A percentile compares a stretch with the other conserved stretches of the same genome.
phyloP scores from a whole-genome alignment of 2,888 invertebrate genomes.

The Zele albiditarsus region DNA sequence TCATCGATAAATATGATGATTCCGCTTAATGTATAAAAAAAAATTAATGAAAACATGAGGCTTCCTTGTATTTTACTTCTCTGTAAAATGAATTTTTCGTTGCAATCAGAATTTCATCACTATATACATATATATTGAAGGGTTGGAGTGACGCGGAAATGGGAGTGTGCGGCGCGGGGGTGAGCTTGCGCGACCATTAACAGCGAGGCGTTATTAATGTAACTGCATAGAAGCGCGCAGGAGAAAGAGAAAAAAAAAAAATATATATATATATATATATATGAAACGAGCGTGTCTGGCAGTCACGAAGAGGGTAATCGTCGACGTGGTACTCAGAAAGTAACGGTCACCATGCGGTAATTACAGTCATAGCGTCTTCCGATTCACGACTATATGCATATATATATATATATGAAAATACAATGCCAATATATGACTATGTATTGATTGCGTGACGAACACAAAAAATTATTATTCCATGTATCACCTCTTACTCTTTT shows the following conservation, averaged over 20 bases:
- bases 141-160: slow-evolving; percentile 21
- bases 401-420: background rate
- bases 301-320: slow-evolving; percentile 33
- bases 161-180: slow-evolving; percentile 8
- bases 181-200: slow-evolving; percentile 28
- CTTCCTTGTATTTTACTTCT: background rate
- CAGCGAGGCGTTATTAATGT: slow-evolving; percentile 31
- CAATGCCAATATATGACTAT: slow-evolving; percentile 3
- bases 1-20: too few relatives aligned
- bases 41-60: background rate
- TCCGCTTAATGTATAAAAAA: too few relatives aligned
- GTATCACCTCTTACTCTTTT: too few relatives aligned
- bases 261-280: background rate
- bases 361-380: slow-evolving; percentile 28
- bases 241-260: background rate
- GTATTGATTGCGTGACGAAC: background rate
- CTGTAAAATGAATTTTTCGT: background rate
- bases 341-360: slow-evolving; percentile 28
- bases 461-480: too few relatives aligned
- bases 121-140: background rate
- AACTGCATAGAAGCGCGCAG: slow-evolving; percentile 28
- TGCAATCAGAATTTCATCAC: background rate
- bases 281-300: slow-evolving; percentile 30
- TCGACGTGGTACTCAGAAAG: slow-evolving; percentile 32
- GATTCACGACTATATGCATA: slow-evolving; percentile 26